Conservation (phyloP, 1,140 invertebrate genomes). For the Solenopsis invicta region DNA sequence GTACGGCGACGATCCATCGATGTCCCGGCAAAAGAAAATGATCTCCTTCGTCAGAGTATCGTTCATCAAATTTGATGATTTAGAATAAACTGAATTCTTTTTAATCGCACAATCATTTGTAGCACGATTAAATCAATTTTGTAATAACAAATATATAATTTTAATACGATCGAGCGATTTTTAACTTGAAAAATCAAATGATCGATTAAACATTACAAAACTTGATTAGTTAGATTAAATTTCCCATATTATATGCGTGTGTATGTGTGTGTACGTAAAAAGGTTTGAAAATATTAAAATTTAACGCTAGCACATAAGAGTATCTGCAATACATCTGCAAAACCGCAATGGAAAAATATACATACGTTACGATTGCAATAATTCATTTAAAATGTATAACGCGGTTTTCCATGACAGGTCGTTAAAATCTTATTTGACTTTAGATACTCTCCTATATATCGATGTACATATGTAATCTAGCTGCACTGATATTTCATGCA, state of each 20-base stretch:
- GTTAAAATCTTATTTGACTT: constrained; percentile 64
- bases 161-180: neutral
- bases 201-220: neutral
- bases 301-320: neutral
- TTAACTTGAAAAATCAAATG: neutral
- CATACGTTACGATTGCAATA: constrained; percentile 13
- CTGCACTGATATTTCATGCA: constrained; percentile 57
- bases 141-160: neutral
- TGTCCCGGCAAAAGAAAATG: constrained; percentile 61
- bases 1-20: constrained; percentile 70
- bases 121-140: neutral
- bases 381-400: constrained; percentile 48
- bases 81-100: neutral
- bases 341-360: constrained; percentile 10
- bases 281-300: neutral
- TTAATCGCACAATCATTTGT: constrained; percentile 38
- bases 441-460: constrained; percentile 32
- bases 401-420: constrained; percentile 33
- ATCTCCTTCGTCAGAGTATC: constrained; percentile 21
- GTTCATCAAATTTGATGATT: constrained; percentile 1
- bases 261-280: neutral
- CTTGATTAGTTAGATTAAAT: neutral
- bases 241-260: neutral
- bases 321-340: too few relatives aligned
- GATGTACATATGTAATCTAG: constrained; percentile 50